Conservation (phyloP, 2,888 invertebrate species). For the Phalera bucephala region DNA sequence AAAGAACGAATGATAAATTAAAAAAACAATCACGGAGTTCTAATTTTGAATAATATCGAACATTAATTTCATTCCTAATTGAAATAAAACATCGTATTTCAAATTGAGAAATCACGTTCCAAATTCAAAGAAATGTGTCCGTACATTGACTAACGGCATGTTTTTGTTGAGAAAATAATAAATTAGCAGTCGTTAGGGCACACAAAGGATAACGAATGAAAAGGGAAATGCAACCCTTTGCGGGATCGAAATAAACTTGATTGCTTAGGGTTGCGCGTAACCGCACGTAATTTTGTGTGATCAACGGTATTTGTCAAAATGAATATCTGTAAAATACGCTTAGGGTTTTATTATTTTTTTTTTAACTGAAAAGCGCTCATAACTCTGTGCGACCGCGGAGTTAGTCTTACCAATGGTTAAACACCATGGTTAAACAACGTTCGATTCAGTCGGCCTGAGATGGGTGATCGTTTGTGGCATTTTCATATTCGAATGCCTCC, state of each 20-base stretch:
- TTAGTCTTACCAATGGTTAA: too few species aligned
- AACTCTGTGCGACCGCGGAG: too few species aligned
- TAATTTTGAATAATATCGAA: neutral
- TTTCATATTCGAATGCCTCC: too few species aligned
- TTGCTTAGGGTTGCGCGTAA: conserved; percentile 2
- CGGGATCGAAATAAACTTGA: conserved; percentile 9
- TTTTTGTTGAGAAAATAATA: conserved; percentile 11
- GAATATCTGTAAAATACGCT: neutral
- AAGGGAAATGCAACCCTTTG: conserved; percentile 2
- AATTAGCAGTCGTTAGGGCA: conserved; percentile 6
- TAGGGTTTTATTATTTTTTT: neutral
- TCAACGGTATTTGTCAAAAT: neutral
- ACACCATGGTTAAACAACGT: too few species aligned
- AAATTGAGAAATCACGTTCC: neutral
- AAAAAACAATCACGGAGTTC: too few species aligned
- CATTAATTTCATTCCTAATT: neutral
- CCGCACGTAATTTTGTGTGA: too few species aligned
- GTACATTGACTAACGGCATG: neutral
- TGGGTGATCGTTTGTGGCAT: too few species aligned
- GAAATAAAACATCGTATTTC: neutral
- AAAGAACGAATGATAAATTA: too few species aligned
- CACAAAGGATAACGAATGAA: conserved; percentile 4
- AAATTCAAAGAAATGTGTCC: neutral
- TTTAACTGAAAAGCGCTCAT: too few species aligned
- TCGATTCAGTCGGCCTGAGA: too few species aligned